phyloP scores from a whole-genome alignment of 1,140 invertebrate genomes.

The Bombus impatiens region DNA sequence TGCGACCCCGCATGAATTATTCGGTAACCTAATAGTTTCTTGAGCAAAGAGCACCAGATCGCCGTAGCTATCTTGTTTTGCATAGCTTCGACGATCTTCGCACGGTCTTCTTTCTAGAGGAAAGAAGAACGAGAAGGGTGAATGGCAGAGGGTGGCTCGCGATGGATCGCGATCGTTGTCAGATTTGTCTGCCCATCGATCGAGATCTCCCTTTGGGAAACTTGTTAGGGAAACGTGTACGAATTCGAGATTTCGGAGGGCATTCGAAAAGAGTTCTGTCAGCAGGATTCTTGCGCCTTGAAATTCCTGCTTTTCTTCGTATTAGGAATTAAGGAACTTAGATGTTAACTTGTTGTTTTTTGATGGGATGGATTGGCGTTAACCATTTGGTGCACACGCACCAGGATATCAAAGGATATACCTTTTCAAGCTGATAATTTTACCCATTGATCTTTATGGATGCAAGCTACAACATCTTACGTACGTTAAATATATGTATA shows the following conservation, averaged over 20 bases:
- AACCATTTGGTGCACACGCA: no score
- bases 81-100: constrained; percentile 19
- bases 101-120: background rate
- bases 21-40: constrained; percentile 70
- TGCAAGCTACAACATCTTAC: no score
- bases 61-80: constrained; percentile 58
- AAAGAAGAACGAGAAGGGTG: background rate
- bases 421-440: no score
- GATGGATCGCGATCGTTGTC: constrained; percentile 7
- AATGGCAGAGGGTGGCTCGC: no score
- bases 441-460: no score
- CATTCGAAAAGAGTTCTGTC: background rate
- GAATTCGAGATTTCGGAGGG: background rate
- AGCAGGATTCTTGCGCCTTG: background rate
- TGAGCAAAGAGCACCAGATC: constrained; percentile 67
- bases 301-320: background rate
- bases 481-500: no score
- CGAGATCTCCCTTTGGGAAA: background rate
- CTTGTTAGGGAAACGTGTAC: background rate
- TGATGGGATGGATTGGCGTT: no score
- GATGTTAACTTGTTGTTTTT: no score
- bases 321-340: no score
- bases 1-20: constrained; percentile 71
- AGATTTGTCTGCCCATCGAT: background rate
- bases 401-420: no score